A percentile compares a stretch with the other conserved stretches of the same genome.
These are phyloP conservation scores for Zonitis immaculata DNA, from an alignment of 2,888 invertebrate genomes.

Conservation along the genomic window DNA sequence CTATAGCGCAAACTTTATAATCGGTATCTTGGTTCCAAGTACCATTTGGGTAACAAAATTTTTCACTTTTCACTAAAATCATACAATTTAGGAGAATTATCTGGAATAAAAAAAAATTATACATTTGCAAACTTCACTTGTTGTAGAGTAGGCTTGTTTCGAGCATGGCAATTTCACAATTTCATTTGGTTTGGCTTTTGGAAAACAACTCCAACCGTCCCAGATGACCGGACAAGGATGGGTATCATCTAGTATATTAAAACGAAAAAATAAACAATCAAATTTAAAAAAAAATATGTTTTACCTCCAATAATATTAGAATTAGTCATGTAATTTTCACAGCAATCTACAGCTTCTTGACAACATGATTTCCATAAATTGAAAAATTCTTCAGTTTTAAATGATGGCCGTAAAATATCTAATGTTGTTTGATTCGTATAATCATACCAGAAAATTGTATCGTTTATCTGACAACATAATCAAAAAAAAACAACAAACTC, in stretches of 20 bases:
- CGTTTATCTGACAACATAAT: too few relatives aligned
- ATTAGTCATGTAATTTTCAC: slow-evolving; percentile 31
- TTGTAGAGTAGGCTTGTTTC: slow-evolving; percentile 55
- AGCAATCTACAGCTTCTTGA: slow-evolving; percentile 37
- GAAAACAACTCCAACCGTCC: slow-evolving; percentile 64
- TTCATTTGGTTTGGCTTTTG: slow-evolving; percentile 46
- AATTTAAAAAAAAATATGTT: too few relatives aligned
- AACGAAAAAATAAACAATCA: background rate
- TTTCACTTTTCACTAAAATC: slow-evolving; percentile 55
- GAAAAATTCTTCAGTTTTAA: slow-evolving; percentile 31
- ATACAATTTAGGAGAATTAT: background rate
- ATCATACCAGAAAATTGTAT: slow-evolving; percentile 11
- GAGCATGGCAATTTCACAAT: slow-evolving; percentile 53
- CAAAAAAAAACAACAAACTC: too few relatives aligned
- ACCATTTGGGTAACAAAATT: slow-evolving; percentile 53
- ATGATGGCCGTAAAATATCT: slow-evolving; percentile 30
- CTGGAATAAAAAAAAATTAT: slow-evolving; percentile 2
- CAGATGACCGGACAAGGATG: slow-evolving; percentile 54
- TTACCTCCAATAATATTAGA: slow-evolving; percentile 27
- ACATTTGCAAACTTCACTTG: slow-evolving; percentile 55
- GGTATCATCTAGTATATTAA: slow-evolving; percentile 27
- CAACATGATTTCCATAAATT: slow-evolving; percentile 38
- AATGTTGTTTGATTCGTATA: slow-evolving; percentile 18
- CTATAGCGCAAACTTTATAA: slow-evolving; percentile 56
- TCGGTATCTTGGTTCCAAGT: slow-evolving; percentile 59